Conservation (phyloP, 2,797 vertebrate species). For the Capromys pilorides region DNA sequence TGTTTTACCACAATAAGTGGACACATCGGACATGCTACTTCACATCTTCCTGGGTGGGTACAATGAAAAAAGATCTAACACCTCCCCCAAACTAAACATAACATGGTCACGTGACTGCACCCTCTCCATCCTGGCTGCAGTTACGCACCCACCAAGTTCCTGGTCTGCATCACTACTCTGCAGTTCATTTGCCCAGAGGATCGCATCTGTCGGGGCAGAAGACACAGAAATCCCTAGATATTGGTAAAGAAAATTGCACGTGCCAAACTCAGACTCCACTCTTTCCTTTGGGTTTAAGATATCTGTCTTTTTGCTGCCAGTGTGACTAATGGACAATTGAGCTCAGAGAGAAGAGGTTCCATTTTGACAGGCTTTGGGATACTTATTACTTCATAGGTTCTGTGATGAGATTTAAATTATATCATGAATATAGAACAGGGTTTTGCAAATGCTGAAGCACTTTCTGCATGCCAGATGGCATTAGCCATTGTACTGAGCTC, state of each 20-base stretch:
- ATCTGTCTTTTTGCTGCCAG: background rate
- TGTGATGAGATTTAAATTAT: slow-evolving; percentile 38
- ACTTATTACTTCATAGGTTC: background rate
- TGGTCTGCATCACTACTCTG: background rate
- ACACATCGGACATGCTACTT: background rate
- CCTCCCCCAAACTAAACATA: background rate
- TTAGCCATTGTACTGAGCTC: background rate
- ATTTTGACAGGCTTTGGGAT: background rate
- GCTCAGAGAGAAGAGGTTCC: background rate
- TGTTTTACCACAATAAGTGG: background rate
- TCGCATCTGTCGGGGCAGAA: background rate
- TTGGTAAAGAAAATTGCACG: background rate
- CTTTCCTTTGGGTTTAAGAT: background rate
- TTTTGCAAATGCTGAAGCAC: background rate
- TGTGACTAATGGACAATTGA: background rate
- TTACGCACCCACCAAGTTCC: background rate
- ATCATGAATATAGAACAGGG: background rate
- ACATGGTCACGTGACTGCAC: background rate
- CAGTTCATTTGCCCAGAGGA: background rate
- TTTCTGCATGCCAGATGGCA: background rate
- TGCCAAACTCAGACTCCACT: background rate
- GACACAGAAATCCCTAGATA: too few relatives aligned
- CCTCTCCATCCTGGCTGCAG: background rate
- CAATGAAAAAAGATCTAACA: background rate
- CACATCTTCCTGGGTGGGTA: background rate